Evolutionary conservation across 2,797 vertebrate genomes (phyloP).

Genomic region (Falco biarmicus): DNA sequence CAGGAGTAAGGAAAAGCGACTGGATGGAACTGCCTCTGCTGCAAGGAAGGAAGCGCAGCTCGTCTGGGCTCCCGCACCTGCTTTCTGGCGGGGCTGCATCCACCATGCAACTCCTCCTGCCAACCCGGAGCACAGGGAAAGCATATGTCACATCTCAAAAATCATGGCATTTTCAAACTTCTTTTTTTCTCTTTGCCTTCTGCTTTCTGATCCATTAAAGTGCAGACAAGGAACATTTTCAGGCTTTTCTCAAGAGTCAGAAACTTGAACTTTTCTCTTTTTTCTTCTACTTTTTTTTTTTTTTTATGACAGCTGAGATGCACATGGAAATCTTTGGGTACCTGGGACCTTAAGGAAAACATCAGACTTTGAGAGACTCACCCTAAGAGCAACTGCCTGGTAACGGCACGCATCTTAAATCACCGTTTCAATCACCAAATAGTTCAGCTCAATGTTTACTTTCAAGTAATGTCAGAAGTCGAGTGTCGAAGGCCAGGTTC

Average conservation of each 20-base stretch:
- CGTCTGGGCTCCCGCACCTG: slow-evolving; percentile 40
- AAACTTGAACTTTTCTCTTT: slow-evolving; percentile 1
- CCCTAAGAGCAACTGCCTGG: background rate
- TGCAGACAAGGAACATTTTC: slow-evolving; percentile 48
- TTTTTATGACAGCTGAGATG: background rate
- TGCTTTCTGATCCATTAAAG: slow-evolving; percentile 58
- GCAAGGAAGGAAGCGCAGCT: background rate
- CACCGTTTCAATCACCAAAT: background rate
- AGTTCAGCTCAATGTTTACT: slow-evolving; percentile 61
- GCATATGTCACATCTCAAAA: slow-evolving; percentile 70
- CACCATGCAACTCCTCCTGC: slow-evolving; percentile 50
- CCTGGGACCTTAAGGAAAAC: slow-evolving; percentile 50
- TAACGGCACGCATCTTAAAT: background rate
- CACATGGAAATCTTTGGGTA: slow-evolving; percentile 25
- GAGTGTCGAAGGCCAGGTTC: slow-evolving; percentile 59
- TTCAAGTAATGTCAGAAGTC: slow-evolving; percentile 72
- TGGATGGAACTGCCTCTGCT: background rate
- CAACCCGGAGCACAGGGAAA: slow-evolving; percentile 46
- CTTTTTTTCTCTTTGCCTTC: slow-evolving; percentile 67
- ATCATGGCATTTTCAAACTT: slow-evolving; percentile 61
- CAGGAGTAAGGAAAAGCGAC: background rate
- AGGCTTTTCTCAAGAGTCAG: slow-evolving; percentile 40
- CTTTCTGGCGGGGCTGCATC: slow-evolving; percentile 48
- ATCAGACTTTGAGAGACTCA: background rate
- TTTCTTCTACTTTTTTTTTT: background rate